Base-by-base conservation (phyloP, 2,797 vertebrate genomes). In the Sebastes cheni region DNA sequence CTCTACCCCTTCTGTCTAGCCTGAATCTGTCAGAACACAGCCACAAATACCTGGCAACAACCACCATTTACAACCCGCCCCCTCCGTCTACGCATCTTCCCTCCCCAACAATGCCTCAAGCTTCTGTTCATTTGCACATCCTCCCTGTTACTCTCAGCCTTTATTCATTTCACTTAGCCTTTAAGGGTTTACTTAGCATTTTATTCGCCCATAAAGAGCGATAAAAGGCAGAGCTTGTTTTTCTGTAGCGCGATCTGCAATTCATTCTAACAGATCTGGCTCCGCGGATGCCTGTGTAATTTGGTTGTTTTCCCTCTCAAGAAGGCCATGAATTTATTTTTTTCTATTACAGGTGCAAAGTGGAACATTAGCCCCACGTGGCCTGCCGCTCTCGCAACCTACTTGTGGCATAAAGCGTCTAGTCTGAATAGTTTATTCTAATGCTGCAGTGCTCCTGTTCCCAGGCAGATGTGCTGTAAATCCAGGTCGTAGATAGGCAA, bases 21-120 rank as follows among this genome's bases (percentile, higher is more conserved):
- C 91, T 90, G 88, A 93, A 95, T 95, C 89, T 95, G 93, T 95
- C 91, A 92, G 75, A 87, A 85, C 77, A 62, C 79, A 87, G 62
- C 80, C 84, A 50, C 85, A 76, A 83, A 88, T 80, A 87, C 83
- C 84, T 83, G 75, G 82, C 75, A 86, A 82, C 84, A 87, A 61
- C 67, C 67, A 68, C 75, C 66, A 79, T 88, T 83, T 87, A 75
- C 75, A 85, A 62, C 86, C 46, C 79, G 68, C 81, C 66, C 50
- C 65, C 78, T 68, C 42, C 18, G 39, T 78, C 76, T 84, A 25
- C 73, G 32, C 39, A 52, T 73, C 70, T 81, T 42, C 59, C 70
- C 77, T 75, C 46, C 59, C 66, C 39, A 64, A 60, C 81, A 73
- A 23, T 74, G 72, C 85, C 64, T 85, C 65, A n/a, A 75, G 82